Conservation (phyloP, 2,888 invertebrate genomes). For the Saturnia pavonia region DNA sequence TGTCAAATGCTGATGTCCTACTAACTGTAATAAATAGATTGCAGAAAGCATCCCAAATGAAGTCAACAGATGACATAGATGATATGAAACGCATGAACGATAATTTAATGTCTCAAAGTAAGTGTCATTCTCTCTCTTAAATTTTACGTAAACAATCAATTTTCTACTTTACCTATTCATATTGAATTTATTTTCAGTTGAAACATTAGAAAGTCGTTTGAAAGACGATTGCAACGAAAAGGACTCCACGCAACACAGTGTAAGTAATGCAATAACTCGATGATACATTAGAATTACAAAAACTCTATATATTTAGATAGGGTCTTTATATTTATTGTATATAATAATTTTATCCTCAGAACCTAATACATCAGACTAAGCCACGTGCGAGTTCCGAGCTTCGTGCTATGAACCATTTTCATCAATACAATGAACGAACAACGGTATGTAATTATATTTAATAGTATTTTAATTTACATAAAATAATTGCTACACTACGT, state of each 20-base stretch:
- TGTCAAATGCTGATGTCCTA: conserved; percentile 38
- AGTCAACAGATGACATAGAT: neutral
- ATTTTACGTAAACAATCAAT: neutral
- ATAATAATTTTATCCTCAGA: neutral
- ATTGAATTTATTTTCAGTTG: neutral
- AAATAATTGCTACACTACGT: no score
- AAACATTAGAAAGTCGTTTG: neutral
- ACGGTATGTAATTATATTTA: neutral
- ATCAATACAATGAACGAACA: neutral
- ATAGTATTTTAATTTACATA: no score
- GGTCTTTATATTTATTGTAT: neutral
- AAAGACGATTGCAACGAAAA: neutral
- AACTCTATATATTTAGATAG: neutral
- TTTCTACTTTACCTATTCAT: neutral
- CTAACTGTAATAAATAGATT: conserved; percentile 37
- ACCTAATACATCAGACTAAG: neutral
- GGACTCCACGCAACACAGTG: neutral
- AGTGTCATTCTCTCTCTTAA: neutral
- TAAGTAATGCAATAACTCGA: neutral
- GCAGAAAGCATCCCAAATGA: no score
- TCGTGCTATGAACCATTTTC: neutral
- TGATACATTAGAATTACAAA: neutral
- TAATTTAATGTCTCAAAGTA: conserved; percentile 12
- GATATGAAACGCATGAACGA: neutral
- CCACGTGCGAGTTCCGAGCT: neutral